Percentiles rank a stretch among this genome's conserved stretches.
These are phyloP conservation scores for Heliornis fulica DNA, from an alignment of 2,113 vertebrate species.

Conservation along the genomic window DNA sequence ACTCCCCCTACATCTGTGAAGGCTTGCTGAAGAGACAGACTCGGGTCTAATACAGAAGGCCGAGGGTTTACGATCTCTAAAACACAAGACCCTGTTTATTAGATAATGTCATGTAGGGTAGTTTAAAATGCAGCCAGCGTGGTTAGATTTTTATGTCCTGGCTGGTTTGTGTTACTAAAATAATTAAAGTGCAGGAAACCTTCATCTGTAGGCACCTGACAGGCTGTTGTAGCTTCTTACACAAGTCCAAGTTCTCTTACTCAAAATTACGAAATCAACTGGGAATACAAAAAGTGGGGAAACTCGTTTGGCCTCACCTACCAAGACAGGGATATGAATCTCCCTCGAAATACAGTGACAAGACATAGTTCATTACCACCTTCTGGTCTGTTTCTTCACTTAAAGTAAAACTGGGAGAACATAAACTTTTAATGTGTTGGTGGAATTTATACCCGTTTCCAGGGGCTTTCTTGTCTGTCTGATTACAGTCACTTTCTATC, in stretches of 20 bases:
- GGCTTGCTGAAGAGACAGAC: background rate
- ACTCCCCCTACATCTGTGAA: background rate
- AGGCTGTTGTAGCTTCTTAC: background rate
- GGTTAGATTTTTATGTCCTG: background rate
- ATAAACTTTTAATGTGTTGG: background rate
- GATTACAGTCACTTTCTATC: background rate
- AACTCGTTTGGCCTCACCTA: conserved; percentile 27
- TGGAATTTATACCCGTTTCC: background rate
- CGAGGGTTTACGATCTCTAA: background rate
- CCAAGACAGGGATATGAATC: background rate
- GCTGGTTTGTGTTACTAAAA: background rate
- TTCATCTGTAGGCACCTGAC: conserved; percentile 14
- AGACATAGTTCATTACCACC: background rate
- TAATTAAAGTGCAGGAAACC: background rate
- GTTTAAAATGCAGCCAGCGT: background rate
- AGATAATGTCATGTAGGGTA: background rate
- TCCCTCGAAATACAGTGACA: background rate
- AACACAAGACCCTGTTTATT: background rate
- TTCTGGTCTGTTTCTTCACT: background rate
- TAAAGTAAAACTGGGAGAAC: background rate
- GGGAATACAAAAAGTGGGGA: background rate
- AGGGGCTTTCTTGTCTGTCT: background rate
- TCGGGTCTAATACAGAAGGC: background rate
- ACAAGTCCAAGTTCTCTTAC: background rate
- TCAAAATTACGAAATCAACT: background rate